Evolutionary conservation across 1,140 invertebrate genomes (phyloP), one percentile per base, ranked within the genome.

Genomic region (Drosophila rhopaloa): DNA sequence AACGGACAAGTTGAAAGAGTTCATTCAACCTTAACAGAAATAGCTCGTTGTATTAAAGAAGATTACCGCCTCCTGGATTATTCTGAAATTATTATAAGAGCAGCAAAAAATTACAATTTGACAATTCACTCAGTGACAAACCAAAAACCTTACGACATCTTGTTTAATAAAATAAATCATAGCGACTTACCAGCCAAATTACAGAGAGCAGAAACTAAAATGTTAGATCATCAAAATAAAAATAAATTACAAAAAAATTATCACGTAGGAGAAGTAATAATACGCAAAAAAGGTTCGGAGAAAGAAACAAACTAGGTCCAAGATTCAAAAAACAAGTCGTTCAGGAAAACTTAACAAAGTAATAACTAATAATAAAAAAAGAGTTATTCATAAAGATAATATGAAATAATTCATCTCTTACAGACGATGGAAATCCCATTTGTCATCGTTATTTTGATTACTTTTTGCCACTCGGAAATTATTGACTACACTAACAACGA

Each of bases 401-500:
- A 38, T 38, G 1, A 38, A 38, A 38, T 11, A 38, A 38, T 9
- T 38, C 4, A 38, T 38, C 8, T 9, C 13, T 38, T 38, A 38
- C 37, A 13, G 37, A 38, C 4, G 9, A 38, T 40, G 40, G n/a
- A 41, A 41, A 14, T 41, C 1, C 2, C 5, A 41, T 41, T n/a
- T 41, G 5, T 6, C 13, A 40, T n/a, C 38, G 5, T 0, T 13
- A n/a, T n/a, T 13, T 40, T n/a, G 13, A n/a, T 41, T n/a, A 5
- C n/a, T 41, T n/a, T 41, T 5, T n/a, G 13, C 5, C 38, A 14
- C 40, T 41, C 29, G 29, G 29, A 32, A 32, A 32, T 32, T 5
- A 41, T 41, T 41, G 40, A 41, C 40, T 41, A 41, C 13, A 41
- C 40, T n/a, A 41, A 41, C 13, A 41, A n/a, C 38, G 38, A 40